Evolutionary conservation across 2,888 invertebrate species (phyloP).

Genomic region (Acleris laterana): DNA sequence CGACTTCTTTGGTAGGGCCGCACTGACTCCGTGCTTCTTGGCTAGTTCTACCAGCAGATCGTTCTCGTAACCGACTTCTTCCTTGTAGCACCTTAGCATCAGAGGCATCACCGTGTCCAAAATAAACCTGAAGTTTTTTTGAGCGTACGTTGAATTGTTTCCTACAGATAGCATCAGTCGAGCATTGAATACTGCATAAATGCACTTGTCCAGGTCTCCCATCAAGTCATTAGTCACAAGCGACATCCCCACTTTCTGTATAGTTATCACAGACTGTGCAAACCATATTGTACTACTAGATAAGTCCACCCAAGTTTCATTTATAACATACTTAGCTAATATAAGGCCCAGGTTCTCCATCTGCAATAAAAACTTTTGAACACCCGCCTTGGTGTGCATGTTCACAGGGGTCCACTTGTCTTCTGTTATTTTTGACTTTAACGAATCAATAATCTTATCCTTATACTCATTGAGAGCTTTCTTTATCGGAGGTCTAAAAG

Average conservation of each 20-base stretch:
- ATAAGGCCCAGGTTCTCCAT: conserved; percentile 88
- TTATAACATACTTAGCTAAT: conserved; percentile 86
- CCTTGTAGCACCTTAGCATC: conserved; percentile 85
- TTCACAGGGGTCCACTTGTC: conserved; percentile 94
- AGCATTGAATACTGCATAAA: conserved; percentile 89
- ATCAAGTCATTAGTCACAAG: conserved; percentile 90
- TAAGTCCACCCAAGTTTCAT: conserved; percentile 88
- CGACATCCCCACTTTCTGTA: conserved; percentile 90
- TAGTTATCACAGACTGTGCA: conserved; percentile 88
- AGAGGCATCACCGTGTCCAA: conserved; percentile 86
- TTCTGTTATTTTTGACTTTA: conserved; percentile 90
- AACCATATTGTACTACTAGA: conserved; percentile 93
- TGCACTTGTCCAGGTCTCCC: conserved; percentile 88
- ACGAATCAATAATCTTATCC: conserved; percentile 92
- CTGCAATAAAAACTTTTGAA: conserved; percentile 88
- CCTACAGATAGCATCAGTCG: conserved; percentile 86
- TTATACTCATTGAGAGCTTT: conserved; percentile 91
- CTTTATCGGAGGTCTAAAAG: conserved; percentile 90
- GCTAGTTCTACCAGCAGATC: conserved; percentile 78
- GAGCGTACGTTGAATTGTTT: conserved; percentile 74
- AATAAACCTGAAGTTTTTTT: conserved; percentile 89
- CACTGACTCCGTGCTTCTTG: conserved; percentile 81
- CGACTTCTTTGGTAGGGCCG: conserved; percentile 83
- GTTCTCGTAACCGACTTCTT: conserved; percentile 85
- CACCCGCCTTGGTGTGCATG: conserved; percentile 88